phyloP scores from a whole-genome alignment of 2,888 invertebrate species.

The Epicampocera succincta region DNA sequence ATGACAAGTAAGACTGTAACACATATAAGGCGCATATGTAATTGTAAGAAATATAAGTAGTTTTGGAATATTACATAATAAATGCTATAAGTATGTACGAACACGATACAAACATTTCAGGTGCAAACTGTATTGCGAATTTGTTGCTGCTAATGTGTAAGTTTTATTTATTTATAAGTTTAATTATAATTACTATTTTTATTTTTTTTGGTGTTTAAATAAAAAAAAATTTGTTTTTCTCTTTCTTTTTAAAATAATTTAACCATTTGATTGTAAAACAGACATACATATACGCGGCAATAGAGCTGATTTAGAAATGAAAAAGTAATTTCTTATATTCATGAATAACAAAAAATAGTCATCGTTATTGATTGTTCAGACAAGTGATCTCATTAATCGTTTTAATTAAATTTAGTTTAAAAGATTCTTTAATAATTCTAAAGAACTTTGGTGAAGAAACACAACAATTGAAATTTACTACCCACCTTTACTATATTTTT shows the following conservation, averaged over 20 bases:
- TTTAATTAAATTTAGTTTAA: constrained; percentile 1
- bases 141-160: constrained; percentile 51
- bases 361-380: constrained; percentile 80
- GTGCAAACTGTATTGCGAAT: constrained; percentile 61
- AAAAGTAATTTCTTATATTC: constrained; percentile 45
- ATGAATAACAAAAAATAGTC: constrained; percentile 78
- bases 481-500: constrained; percentile 68
- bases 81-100: constrained; percentile 27
- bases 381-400: constrained; percentile 7
- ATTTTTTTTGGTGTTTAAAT: constrained; percentile 64
- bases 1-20: constrained; percentile 44
- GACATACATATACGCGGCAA: constrained; percentile 82
- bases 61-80: constrained; percentile 35
- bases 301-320: constrained; percentile 77
- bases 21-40: constrained; percentile 63
- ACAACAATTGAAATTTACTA: constrained; percentile 4
- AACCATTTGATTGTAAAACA: constrained; percentile 71
- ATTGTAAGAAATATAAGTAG: constrained; percentile 34
- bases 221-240: constrained; percentile 55
- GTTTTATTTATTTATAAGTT: constrained; percentile 31
- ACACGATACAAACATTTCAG: constrained; percentile 44
- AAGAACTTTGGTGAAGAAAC: background rate
- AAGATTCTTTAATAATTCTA: background rate
- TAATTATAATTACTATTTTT: constrained; percentile 47
- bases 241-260: constrained; percentile 58